These are phyloP conservation scores for Iselma pallidipennis DNA, from an alignment of 2,888 invertebrate genomes.

Conservation along the genomic window DNA sequence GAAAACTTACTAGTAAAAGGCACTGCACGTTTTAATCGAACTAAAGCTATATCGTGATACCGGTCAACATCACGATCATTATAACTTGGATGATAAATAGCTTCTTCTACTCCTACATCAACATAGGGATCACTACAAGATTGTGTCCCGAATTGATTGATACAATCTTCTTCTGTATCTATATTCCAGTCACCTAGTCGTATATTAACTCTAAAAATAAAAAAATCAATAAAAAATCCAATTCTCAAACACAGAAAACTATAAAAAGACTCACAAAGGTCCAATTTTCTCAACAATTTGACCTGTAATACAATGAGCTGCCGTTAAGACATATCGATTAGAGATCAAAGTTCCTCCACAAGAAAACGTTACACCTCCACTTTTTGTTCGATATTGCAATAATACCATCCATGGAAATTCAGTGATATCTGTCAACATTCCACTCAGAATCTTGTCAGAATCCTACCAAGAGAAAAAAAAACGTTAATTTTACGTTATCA, in stretches of 20 bases:
- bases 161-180: conserved; percentile 54
- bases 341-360: conserved; percentile 63
- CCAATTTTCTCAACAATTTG: conserved; percentile 47
- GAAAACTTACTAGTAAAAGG: conserved; percentile 53
- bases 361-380: conserved; percentile 39
- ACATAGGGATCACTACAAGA: conserved; percentile 41
- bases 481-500: background rate
- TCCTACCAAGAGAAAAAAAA: conserved; percentile 22
- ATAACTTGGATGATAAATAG: conserved; percentile 40
- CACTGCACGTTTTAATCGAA: conserved; percentile 57
- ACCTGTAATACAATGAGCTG: conserved; percentile 61
- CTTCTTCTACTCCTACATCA: conserved; percentile 42
- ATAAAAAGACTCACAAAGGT: conserved; percentile 53
- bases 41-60: conserved; percentile 54
- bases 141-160: conserved; percentile 30
- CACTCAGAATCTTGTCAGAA: conserved; percentile 47
- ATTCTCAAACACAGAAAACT: conserved; percentile 15
- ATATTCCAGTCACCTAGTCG: conserved; percentile 59
- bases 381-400: conserved; percentile 52
- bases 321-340: conserved; percentile 59
- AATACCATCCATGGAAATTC: conserved; percentile 61
- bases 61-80: conserved; percentile 33
- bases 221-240: conserved; percentile 9
- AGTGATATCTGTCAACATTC: conserved; percentile 52
- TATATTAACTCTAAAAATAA: conserved; percentile 40